Conservation (phyloP, 1,140 invertebrate genomes). For the Archivesica marissinica region DNA sequence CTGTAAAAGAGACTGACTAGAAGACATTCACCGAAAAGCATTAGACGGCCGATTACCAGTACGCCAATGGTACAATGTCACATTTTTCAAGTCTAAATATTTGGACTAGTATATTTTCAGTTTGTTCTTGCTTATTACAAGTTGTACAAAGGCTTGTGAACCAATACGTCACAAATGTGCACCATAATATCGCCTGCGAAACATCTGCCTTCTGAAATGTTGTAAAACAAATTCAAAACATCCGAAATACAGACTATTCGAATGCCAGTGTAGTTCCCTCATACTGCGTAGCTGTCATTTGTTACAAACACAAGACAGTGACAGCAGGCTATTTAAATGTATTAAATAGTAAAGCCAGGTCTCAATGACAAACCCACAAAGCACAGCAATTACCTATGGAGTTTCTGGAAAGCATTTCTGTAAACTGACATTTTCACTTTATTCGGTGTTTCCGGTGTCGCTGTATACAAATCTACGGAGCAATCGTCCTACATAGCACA, state of each 20-base stretch:
- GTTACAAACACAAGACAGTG: neutral
- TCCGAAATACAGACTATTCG: neutral
- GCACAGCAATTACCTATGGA: constrained; percentile 22
- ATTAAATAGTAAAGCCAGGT: no score
- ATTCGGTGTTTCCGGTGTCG: neutral
- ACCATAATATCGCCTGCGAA: neutral
- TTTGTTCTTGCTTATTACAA: neutral
- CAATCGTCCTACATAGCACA: no score
- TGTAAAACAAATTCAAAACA: neutral
- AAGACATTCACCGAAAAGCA: neutral
- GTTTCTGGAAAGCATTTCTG: constrained; percentile 48
- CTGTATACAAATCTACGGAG: no score
- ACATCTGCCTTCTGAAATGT: neutral
- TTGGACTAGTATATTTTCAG: neutral
- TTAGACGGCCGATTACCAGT: neutral
- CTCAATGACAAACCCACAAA: neutral
- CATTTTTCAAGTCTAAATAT: neutral
- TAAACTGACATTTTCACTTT: constrained; percentile 29
- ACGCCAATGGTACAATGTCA: neutral
- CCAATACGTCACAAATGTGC: neutral
- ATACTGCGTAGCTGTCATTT: neutral
- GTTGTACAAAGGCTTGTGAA: neutral
- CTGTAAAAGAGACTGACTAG: no score
- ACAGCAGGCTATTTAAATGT: neutral
- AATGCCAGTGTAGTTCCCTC: neutral